Conservation (phyloP, 2,797 vertebrate genomes). For the Acanthurus tractus region DNA sequence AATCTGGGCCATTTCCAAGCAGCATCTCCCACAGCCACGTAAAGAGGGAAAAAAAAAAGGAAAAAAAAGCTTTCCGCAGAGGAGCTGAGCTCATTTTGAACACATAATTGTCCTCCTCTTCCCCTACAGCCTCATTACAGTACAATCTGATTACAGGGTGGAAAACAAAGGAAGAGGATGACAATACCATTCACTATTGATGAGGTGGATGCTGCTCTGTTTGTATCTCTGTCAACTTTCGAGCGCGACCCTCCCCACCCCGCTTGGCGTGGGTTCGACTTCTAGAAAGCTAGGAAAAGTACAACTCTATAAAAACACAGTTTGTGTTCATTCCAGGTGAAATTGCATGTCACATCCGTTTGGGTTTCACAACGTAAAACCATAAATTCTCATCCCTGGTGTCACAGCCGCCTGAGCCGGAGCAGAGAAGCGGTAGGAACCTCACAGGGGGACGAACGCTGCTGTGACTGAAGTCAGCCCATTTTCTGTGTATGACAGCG, state of each 20-base stretch:
- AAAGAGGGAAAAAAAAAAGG: slow-evolving; percentile 14
- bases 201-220: slow-evolving; percentile 54
- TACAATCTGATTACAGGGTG: slow-evolving; percentile 75
- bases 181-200: slow-evolving; percentile 45
- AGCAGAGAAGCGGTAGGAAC: slow-evolving; percentile 42
- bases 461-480: slow-evolving; percentile 65
- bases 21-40: slow-evolving; percentile 67
- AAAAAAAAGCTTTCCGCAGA: slow-evolving; percentile 60
- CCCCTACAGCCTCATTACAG: slow-evolving; percentile 80
- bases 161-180: slow-evolving; percentile 70
- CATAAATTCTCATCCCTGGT: slow-evolving; percentile 61
- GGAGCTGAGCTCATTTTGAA: slow-evolving; percentile 84
- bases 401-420: slow-evolving; percentile 40
- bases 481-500: slow-evolving; percentile 76
- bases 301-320: slow-evolving; percentile 62
- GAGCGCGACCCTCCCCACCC: background rate
- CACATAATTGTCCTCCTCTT: slow-evolving; percentile 79
- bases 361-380: slow-evolving; percentile 49
- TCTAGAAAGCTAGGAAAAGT: slow-evolving; percentile 33
- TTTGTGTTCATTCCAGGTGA: slow-evolving; percentile 67
- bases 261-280: slow-evolving; percentile 22
- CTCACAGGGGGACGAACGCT: slow-evolving; percentile 35
- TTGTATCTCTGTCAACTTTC: slow-evolving; percentile 33
- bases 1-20: slow-evolving; percentile 80
- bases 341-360: slow-evolving; percentile 74